phyloP scores from a whole-genome alignment of 2,797 vertebrate species.

The Manis pentadactyla region DNA sequence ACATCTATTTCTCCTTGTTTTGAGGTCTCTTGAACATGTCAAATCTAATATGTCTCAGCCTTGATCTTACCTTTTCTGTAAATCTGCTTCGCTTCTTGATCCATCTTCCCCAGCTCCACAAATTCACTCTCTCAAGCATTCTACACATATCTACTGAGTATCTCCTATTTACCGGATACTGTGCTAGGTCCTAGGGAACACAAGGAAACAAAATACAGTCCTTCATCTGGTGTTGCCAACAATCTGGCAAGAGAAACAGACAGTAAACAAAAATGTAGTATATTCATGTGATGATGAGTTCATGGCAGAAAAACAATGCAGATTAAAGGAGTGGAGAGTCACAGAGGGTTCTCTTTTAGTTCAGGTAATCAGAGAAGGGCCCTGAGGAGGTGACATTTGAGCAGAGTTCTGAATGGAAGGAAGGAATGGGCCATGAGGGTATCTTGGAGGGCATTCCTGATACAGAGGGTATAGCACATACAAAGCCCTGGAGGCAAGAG shows the following conservation, averaged over 20 bases:
- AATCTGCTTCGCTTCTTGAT: background rate
- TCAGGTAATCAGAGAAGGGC: background rate
- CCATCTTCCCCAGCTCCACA: background rate
- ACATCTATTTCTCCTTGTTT: background rate
- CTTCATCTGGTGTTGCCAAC: slow-evolving; percentile 46
- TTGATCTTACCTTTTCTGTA: background rate
- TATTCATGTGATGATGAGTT: background rate
- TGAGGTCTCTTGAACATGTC: background rate
- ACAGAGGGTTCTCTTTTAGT: background rate
- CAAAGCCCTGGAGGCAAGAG: background rate
- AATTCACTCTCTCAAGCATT: background rate
- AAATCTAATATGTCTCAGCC: background rate
- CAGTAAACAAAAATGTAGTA: slow-evolving; percentile 30
- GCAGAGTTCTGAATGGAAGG: background rate
- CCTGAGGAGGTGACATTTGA: background rate
- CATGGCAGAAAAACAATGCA: slow-evolving; percentile 6
- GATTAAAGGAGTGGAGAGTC: background rate
- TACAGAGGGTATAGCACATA: background rate
- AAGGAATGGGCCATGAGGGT: background rate
- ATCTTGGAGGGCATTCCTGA: background rate
- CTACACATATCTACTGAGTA: background rate
- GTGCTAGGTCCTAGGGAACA: background rate
- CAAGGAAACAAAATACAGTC: slow-evolving; percentile 34
- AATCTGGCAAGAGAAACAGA: slow-evolving; percentile 30
- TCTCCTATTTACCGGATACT: background rate